Conservation (phyloP, 2,113 vertebrate species). For the Dicrurus megarhynchus region DNA sequence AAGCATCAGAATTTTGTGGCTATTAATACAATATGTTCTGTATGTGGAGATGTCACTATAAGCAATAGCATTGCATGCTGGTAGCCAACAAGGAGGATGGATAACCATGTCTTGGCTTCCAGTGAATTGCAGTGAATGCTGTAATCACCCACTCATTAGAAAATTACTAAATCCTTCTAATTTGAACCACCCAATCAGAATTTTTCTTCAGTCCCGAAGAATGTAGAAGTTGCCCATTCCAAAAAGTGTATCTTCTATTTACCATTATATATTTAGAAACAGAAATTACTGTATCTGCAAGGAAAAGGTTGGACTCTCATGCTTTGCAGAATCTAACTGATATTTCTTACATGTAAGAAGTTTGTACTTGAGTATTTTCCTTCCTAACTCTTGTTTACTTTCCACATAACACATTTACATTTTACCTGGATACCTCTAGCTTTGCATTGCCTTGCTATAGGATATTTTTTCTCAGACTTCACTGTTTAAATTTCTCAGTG, state of each 20-base stretch:
- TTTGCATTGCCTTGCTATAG: background rate
- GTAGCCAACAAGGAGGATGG: background rate
- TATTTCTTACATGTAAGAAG: background rate
- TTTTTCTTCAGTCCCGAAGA: background rate
- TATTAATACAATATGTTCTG: background rate
- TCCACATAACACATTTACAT: background rate
- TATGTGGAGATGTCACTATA: background rate
- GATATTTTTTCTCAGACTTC: background rate
- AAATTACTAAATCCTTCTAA: background rate
- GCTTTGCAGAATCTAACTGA: background rate
- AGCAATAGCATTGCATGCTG: background rate
- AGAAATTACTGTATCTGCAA: background rate
- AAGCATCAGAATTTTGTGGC: background rate
- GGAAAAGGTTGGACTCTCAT: background rate
- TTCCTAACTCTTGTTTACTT: background rate
- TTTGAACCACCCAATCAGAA: background rate
- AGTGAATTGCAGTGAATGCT: background rate
- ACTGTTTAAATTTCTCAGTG: background rate
- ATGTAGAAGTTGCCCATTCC: background rate
- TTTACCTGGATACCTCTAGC: background rate
- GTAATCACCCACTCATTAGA: background rate
- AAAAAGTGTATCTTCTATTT: background rate
- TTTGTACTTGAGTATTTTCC: background rate
- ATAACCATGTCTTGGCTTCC: background rate
- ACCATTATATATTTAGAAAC: background rate